phyloP scores from a whole-genome alignment of 1,140 invertebrate species.

The Drosophila grimshawi region DNA sequence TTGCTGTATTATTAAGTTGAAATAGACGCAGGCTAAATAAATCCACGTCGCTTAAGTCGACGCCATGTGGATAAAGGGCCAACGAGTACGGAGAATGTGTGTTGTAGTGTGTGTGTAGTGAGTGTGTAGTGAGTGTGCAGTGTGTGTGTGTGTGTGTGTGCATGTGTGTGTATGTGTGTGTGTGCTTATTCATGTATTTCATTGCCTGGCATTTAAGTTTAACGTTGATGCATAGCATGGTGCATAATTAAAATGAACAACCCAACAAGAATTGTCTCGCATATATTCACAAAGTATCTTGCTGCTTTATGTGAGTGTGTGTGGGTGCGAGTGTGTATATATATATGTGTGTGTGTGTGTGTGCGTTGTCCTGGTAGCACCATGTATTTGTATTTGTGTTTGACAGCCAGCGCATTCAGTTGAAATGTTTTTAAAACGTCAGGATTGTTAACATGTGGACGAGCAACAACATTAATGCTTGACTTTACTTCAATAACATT shows the following conservation, averaged over 20 bases:
- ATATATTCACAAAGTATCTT: not conserved
- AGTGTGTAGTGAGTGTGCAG: too few relatives aligned
- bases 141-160: conserved; percentile 30
- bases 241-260: conserved; percentile 77
- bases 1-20: conserved; percentile 72
- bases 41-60: conserved; percentile 77
- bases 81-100: not conserved
- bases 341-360: not conserved
- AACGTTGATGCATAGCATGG: conserved; percentile 66
- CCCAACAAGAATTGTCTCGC: conserved; percentile 11
- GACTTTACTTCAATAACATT: too few relatives aligned
- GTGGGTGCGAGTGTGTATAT: not conserved
- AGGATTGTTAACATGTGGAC: not conserved
- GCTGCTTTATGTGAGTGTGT: not conserved
- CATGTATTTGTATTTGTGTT: not conserved
- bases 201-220: conserved; percentile 77
- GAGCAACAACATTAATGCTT: not conserved
- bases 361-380: not conserved
- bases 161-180: conserved; percentile 37
- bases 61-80: conserved; percentile 54
- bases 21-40: conserved; percentile 80
- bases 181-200: conserved; percentile 68
- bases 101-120: not conserved
- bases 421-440: conserved; percentile 9
- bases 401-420: conserved; percentile 15